These are phyloP conservation scores for Ennomos erosarius DNA, from an alignment of 2,888 invertebrate species.

Conservation along the genomic window DNA sequence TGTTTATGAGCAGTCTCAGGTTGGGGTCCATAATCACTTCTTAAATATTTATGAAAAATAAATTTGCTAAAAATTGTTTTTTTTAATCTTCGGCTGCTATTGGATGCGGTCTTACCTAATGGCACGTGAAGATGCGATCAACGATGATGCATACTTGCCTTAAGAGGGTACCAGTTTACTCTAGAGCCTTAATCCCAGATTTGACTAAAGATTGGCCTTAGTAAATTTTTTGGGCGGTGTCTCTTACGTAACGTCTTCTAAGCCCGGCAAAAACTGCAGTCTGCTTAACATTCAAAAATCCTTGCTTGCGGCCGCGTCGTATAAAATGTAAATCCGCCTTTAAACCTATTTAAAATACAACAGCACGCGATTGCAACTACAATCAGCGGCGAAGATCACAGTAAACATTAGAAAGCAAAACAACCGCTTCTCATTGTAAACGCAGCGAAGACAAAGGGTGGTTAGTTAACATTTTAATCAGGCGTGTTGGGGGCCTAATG, in stretches of 20 bases:
- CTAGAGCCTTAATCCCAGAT: too few relatives aligned
- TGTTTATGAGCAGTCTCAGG: too few relatives aligned
- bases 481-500: slow-evolving; percentile 62
- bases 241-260: slow-evolving; percentile 2
- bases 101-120: too few relatives aligned
- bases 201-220: too few relatives aligned
- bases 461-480: slow-evolving; percentile 75
- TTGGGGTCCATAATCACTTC: too few relatives aligned
- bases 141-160: too few relatives aligned
- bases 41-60: too few relatives aligned
- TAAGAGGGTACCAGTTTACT: too few relatives aligned
- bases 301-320: slow-evolving; percentile 23
- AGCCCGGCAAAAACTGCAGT: slow-evolving; percentile 18
- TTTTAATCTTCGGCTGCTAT: too few relatives aligned
- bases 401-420: slow-evolving; percentile 58
- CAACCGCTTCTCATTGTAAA: slow-evolving; percentile 61
- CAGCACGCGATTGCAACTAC: slow-evolving; percentile 53
- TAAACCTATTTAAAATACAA: slow-evolving; percentile 45
- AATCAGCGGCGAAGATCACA: slow-evolving; percentile 57
- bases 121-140: too few relatives aligned
- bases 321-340: slow-evolving; percentile 37
- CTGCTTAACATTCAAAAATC: slow-evolving; percentile 29
- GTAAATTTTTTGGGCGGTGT: too few relatives aligned
- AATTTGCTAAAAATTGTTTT: too few relatives aligned
- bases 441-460: slow-evolving; percentile 64